These are phyloP conservation scores for Diadegma fenestrale DNA, from an alignment of 2,888 invertebrate species.

Conservation along the genomic window DNA sequence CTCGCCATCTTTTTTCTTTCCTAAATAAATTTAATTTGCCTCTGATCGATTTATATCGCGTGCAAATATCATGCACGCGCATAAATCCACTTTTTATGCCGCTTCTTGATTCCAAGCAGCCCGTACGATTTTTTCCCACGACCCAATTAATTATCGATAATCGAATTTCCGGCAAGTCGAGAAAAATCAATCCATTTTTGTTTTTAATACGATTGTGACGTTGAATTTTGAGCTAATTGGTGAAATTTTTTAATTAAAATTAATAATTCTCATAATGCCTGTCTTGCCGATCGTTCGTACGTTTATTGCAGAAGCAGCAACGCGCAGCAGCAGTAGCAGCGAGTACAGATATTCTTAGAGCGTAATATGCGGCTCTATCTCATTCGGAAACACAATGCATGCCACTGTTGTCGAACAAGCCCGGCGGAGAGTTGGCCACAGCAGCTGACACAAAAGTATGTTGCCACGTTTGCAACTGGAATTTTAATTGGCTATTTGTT, in stretches of 20 bases:
- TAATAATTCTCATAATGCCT: neutral
- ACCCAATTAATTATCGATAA: neutral
- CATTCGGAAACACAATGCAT: constrained; percentile 51
- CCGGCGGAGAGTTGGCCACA: constrained; percentile 50
- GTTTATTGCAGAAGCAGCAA: constrained; percentile 11
- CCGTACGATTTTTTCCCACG: neutral
- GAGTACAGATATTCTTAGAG: constrained; percentile 22
- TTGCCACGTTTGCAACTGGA: constrained; percentile 67
- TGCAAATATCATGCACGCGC: neutral
- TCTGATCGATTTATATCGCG: constrained; percentile 33
- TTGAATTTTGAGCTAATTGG: neutral
- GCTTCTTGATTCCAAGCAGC: neutral
- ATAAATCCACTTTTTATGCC: constrained; percentile 14
- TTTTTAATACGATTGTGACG: too few species aligned
- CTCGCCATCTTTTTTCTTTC: neutral
- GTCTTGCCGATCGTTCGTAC: neutral
- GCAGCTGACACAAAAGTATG: constrained; percentile 68
- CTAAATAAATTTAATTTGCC: constrained; percentile 20
- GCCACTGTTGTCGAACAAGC: constrained; percentile 60
- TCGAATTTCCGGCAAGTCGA: neutral
- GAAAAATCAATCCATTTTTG: neutral
- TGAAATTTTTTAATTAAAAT: neutral
- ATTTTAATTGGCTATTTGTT: constrained; percentile 75
- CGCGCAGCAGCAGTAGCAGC: neutral
- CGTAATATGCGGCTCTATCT: constrained; percentile 30